Percentiles rank a stretch among this genome's conserved stretches.
Conservation (phyloP, 1,140 invertebrate species). For the Ceratoteleas bidentatus region DNA sequence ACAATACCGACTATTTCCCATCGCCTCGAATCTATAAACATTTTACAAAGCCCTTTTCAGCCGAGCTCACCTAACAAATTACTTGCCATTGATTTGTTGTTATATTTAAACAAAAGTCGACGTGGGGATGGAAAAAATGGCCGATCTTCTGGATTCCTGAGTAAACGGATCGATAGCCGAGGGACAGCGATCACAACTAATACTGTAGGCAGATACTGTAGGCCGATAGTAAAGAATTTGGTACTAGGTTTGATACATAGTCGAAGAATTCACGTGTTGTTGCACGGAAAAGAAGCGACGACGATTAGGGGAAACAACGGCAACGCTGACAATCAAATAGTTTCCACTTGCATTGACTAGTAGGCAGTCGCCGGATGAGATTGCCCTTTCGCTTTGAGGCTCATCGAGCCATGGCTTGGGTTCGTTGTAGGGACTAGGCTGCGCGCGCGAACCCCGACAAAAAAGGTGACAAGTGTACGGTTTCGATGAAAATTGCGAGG, state of each 20-base stretch:
- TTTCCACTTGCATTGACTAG: slow-evolving; percentile 62
- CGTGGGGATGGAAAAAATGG: background rate
- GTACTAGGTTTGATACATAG: too few relatives aligned
- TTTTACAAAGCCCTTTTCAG: too few relatives aligned
- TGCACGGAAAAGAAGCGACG: slow-evolving; percentile 26
- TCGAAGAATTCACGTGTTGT: slow-evolving; percentile 17
- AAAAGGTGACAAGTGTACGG: slow-evolving; percentile 58
- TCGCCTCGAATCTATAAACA: too few relatives aligned
- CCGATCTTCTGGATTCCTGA: slow-evolving; percentile 6
- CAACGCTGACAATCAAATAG: slow-evolving; percentile 61
- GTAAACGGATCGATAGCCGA: background rate
- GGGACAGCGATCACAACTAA: too few relatives aligned
- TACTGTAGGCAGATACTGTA: too few relatives aligned
- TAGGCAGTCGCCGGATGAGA: slow-evolving; percentile 62
- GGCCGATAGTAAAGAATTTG: too few relatives aligned
- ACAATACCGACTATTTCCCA: too few relatives aligned
- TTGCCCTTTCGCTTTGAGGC: slow-evolving; percentile 64
- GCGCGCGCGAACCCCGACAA: slow-evolving; percentile 37
- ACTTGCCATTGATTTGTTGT: background rate
- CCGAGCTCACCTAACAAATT: background rate
- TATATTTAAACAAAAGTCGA: background rate
- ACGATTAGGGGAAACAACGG: slow-evolving; percentile 59
- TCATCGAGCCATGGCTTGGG: slow-evolving; percentile 58
- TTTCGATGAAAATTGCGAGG: slow-evolving; percentile 61
- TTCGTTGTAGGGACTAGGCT: slow-evolving; percentile 39